phyloP scores from a whole-genome alignment of 2,888 invertebrate genomes.

The Caenorhabditis becei region DNA sequence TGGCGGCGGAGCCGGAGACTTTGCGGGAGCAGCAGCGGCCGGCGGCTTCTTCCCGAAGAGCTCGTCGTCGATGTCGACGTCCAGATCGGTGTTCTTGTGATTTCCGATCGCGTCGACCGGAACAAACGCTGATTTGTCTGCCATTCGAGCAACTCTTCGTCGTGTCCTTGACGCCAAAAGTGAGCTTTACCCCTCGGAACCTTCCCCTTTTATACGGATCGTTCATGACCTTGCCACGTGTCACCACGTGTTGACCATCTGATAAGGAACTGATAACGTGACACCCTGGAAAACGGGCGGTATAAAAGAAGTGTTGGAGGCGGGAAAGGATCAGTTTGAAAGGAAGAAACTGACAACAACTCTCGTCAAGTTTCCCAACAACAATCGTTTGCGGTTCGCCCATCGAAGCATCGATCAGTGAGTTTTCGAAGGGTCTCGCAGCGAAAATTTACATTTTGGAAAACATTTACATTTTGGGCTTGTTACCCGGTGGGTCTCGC shows the following conservation, averaged over 20 bases:
- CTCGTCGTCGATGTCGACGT: conserved; percentile 67
- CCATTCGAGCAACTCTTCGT: conserved; percentile 29
- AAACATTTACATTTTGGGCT: no score
- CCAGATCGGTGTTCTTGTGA: conserved; percentile 61
- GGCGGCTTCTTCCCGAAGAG: conserved; percentile 64
- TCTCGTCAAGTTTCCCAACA: conserved; percentile 55
- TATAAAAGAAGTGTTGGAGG: no score
- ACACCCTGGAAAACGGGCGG: no score
- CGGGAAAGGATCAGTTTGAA: conserved; percentile 13
- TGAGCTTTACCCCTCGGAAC: no score
- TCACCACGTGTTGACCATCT: no score
- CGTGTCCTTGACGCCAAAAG: no score
- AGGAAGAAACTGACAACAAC: conserved; percentile 25
- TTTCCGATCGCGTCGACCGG: conserved; percentile 66
- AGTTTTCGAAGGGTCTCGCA: conserved; percentile 18
- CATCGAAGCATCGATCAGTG: conserved; percentile 45
- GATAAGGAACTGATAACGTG: no score
- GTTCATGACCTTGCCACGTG: no score
- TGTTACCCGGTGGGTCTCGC: no score
- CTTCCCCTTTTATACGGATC: no score
- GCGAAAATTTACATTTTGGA: neutral
- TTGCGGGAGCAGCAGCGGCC: conserved; percentile 10
- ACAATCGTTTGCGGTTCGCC: conserved; percentile 58
- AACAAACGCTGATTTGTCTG: conserved; percentile 67
- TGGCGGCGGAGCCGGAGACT: no score